Evolutionary conservation across 2,888 invertebrate genomes (phyloP).

Genomic region (Pterostichus madidus): DNA sequence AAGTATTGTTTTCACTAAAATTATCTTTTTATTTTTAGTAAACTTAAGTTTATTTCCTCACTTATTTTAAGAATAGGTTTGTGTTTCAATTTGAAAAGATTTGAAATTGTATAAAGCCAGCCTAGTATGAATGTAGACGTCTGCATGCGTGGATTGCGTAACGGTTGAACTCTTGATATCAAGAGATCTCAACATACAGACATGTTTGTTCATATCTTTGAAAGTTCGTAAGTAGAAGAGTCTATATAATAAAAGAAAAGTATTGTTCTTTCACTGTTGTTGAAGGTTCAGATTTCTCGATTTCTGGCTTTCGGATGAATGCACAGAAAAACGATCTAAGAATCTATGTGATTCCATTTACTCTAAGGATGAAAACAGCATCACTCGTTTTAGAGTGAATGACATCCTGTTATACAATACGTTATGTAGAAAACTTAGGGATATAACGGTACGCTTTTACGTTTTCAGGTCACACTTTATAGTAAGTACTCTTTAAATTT

Average conservation of each 20-base stretch:
- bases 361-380: slow-evolving; percentile 1
- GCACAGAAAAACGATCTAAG: not conserved
- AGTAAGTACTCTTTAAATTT: too few relatives aligned
- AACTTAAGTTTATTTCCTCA: not conserved
- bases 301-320: slow-evolving; percentile 1
- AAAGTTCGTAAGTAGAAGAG: not conserved
- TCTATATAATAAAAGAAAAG: slow-evolving; percentile 16
- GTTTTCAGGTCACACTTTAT: not conserved
- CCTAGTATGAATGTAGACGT: slow-evolving; percentile 7
- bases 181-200: slow-evolving; percentile 8
- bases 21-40: not conserved
- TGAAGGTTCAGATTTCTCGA: not conserved
- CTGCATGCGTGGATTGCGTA: not conserved
- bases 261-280: slow-evolving; percentile 4
- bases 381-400: slow-evolving; percentile 1
- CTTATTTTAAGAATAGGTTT: not conserved
- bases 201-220: not conserved
- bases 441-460: not conserved
- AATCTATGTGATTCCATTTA: slow-evolving; percentile 16
- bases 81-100: not conserved
- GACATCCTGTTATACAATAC: slow-evolving; percentile 25
- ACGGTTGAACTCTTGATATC: not conserved
- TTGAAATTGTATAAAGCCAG: not conserved
- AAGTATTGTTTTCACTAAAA: too few relatives aligned
- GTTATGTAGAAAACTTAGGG: not conserved